Conservation (phyloP, 2,888 invertebrate species). For the Enoplolaimus lenunculus region DNA sequence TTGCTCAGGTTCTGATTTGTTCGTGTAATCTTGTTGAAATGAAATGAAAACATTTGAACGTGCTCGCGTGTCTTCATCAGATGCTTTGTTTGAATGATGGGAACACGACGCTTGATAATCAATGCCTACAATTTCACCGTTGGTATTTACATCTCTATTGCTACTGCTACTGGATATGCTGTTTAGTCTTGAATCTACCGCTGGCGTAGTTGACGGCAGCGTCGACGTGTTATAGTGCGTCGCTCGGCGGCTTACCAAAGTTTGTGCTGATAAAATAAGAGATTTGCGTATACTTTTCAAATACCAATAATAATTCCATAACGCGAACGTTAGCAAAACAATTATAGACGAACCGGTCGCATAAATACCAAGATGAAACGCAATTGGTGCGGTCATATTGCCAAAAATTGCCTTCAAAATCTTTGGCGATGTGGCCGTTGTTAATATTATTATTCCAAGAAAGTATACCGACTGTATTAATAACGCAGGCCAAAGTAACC, state of each 20-base stretch:
- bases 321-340: slow-evolving; percentile 30
- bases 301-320: slow-evolving; percentile 32
- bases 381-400: background rate
- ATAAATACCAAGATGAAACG: slow-evolving; percentile 25
- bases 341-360: slow-evolving; percentile 28
- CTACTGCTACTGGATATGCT: no score
- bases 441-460: slow-evolving; percentile 36
- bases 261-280: background rate
- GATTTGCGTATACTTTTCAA: background rate
- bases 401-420: slow-evolving; percentile 23
- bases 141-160: no score
- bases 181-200: no score
- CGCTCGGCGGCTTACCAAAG: background rate
- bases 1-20: no score
- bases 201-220: no score
- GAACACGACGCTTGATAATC: no score
- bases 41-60: no score
- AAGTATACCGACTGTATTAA: slow-evolving; percentile 37
- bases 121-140: no score
- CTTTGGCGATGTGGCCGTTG: slow-evolving; percentile 39
- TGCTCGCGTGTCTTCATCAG: no score
- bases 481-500: slow-evolving; percentile 31
- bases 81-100: no score
- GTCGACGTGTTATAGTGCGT: no score
- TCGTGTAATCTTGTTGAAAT: no score